A percentile compares a stretch with the other conserved stretches of the same genome.
Evolutionary conservation across 30 jellyfish, hydroid and myxozoan genomes (phyloP).

Genomic region (Aurelia coerulea): DNA sequence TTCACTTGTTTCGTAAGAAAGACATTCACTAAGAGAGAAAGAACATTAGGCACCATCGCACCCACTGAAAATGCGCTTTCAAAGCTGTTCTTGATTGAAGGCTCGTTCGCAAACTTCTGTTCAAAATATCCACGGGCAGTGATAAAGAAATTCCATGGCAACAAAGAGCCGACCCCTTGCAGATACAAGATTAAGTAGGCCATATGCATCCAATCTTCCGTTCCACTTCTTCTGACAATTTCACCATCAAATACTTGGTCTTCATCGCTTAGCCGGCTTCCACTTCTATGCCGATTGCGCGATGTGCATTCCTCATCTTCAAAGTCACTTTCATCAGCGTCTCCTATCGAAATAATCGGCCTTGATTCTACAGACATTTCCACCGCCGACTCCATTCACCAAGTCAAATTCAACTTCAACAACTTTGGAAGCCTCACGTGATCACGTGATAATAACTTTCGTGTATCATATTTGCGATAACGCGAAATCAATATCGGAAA

Average conservation of each 20-base stretch:
- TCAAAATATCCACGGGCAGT: slow-evolving; percentile 90
- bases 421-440: no score
- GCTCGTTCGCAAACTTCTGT: slow-evolving; percentile 65
- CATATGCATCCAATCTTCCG: slow-evolving; percentile 71
- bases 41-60: slow-evolving; percentile 91
- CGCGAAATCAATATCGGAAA: no score
- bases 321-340: slow-evolving; percentile 15
- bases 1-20: slow-evolving; percentile 79
- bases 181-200: slow-evolving; percentile 83
- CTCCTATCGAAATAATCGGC: slow-evolving; percentile 50
- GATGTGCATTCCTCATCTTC: slow-evolving; percentile 14
- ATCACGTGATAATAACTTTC: no score
- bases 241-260: slow-evolving; percentile 12
- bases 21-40: slow-evolving; percentile 79
- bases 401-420: no score
- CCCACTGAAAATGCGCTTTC: slow-evolving; percentile 95
- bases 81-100: slow-evolving; percentile 61
- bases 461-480: no score
- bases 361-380: slow-evolving; percentile 24
- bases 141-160: slow-evolving; percentile 98
- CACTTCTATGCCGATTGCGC: neutral
- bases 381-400: neutral
- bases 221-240: neutral
- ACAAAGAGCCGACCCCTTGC: slow-evolving; percentile 96
- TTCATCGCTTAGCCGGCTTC: slow-evolving; percentile 44